These are phyloP conservation scores for Buathra laborator DNA, from an alignment of 2,888 invertebrate genomes.

Conservation along the genomic window DNA sequence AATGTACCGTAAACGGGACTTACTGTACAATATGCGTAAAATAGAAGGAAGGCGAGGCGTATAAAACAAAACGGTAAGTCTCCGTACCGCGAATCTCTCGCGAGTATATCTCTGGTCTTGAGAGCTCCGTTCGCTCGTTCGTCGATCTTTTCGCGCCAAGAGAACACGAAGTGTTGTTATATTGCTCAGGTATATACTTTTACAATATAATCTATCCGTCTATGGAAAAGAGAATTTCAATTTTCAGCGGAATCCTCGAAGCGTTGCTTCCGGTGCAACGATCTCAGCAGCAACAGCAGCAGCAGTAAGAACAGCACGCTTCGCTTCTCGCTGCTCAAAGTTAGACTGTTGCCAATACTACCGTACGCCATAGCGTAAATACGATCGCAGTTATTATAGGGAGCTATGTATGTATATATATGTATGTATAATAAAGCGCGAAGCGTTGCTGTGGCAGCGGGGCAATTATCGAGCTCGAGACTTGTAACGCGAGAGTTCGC, in stretches of 20 bases:
- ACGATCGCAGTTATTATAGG: constrained; percentile 27
- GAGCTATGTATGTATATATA: neutral
- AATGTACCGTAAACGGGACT: constrained; percentile 41
- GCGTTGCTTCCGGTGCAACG: constrained; percentile 83
- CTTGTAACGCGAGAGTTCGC: constrained; percentile 42
- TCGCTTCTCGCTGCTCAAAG: constrained; percentile 51
- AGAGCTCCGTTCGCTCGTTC: neutral
- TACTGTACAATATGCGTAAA: constrained; percentile 28
- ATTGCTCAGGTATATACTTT: constrained; percentile 9
- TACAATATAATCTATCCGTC: constrained; percentile 41
- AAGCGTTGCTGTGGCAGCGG: constrained; percentile 30
- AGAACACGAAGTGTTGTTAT: neutral
- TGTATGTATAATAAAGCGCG: constrained; percentile 38
- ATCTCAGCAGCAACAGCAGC: constrained; percentile 69
- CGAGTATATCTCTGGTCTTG: neutral
- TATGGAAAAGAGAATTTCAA: constrained; percentile 77
- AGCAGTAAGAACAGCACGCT: constrained; percentile 49
- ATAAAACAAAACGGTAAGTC: constrained; percentile 38
- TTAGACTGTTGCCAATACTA: constrained; percentile 49
- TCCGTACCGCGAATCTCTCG: neutral
- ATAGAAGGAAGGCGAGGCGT: constrained; percentile 23
- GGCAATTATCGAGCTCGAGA: constrained; percentile 55
- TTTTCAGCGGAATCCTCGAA: constrained; percentile 80
- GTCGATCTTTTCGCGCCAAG: constrained; percentile 1
- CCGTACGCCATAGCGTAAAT: constrained; percentile 32